Base-by-base conservation (phyloP, 2,888 invertebrate genomes). In the Pheosia gnoma region DNA sequence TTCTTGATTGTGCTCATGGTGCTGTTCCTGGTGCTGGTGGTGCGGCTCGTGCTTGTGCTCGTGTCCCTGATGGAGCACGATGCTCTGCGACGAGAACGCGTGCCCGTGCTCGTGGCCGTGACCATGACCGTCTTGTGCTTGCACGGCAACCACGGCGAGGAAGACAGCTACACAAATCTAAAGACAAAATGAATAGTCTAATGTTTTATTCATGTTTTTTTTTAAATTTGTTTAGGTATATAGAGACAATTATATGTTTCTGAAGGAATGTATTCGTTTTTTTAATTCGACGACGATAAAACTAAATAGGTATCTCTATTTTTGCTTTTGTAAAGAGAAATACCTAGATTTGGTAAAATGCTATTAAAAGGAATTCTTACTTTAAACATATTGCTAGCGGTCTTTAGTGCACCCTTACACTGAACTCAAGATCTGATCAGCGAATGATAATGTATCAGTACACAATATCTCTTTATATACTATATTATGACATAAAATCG, bases 11-110 rank as follows among this genome's bases (percentile, higher is more conserved):
- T 54, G 54, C 25, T 58, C 58, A 10, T 61, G 63, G 5, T 57
- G 62, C 47, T 64, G 61, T 43, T 59, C 56, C 36, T 61, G 59
- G 58, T 69, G 68, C 10, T 71, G 36, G 52, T 71, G 76, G 52
- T 67, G 67, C 49, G 59, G 53, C 56, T 51, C 68, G 38, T 66
- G 72, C 36, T 61, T 75, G 61, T 82, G 79, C 56, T 51, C 68
- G 38, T 66, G 72, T 36, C 61, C 75, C 62, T 82, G 79, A 59
- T 85, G 82, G 59, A 81, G 72, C 36, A 74, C 73, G 59, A 83
- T 79, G 63, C 77, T 82, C 59, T 85, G 86, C 3, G 83, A 83
- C 7, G 83, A 85, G 70, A 78, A 72, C n/a, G 80, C 81, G 56
- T 81, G 80, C 6, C 70, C 75, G 81, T 86, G 66, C 80, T 82